A percentile compares a stretch with the other conserved stretches of the same genome.
phyloP scores from a whole-genome alignment of 2,797 vertebrate species.

The Amniataba percoides region DNA sequence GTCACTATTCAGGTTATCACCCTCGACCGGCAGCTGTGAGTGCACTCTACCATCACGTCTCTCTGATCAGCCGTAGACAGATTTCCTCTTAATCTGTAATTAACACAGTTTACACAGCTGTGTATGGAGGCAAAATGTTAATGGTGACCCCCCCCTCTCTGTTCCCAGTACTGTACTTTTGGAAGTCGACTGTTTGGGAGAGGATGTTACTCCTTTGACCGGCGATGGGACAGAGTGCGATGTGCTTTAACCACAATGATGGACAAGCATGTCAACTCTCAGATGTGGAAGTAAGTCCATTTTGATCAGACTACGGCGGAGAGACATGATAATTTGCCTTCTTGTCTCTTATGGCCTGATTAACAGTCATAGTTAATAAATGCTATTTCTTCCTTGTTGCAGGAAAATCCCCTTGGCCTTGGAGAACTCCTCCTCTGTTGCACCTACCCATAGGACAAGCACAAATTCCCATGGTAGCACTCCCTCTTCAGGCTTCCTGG shows the following conservation, averaged over 20 bases:
- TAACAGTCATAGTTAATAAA: slow-evolving; percentile 4
- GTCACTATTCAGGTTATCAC: slow-evolving; percentile 99
- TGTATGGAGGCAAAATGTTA: not conserved
- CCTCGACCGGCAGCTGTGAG: slow-evolving; percentile 98
- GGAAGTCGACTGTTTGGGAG: slow-evolving; percentile 96
- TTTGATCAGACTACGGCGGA: not conserved
- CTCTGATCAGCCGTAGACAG: not conserved
- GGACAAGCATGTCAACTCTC: slow-evolving; percentile 97
- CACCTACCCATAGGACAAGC: slow-evolving; percentile 91
- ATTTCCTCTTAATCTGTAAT: not conserved
- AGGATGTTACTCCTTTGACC: slow-evolving; percentile 95
- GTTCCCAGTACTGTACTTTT: slow-evolving; percentile 95
- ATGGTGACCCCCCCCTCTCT: not conserved
- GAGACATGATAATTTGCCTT: not conserved
- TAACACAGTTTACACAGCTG: no score
- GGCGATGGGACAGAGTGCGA: slow-evolving; percentile 95
- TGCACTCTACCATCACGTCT: slow-evolving; percentile 41
- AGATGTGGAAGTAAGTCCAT: slow-evolving; percentile 97
- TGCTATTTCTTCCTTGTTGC: slow-evolving; percentile 17
- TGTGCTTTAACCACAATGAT: slow-evolving; percentile 95
- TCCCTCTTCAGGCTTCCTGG: slow-evolving; percentile 88
- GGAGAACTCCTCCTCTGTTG: slow-evolving; percentile 87
- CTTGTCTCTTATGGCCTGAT: not conserved
- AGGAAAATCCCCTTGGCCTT: slow-evolving; percentile 97
- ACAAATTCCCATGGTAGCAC: slow-evolving; percentile 90